Base-by-base conservation (phyloP, 2,888 invertebrate genomes). In the Hydropsyche betteni region DNA sequence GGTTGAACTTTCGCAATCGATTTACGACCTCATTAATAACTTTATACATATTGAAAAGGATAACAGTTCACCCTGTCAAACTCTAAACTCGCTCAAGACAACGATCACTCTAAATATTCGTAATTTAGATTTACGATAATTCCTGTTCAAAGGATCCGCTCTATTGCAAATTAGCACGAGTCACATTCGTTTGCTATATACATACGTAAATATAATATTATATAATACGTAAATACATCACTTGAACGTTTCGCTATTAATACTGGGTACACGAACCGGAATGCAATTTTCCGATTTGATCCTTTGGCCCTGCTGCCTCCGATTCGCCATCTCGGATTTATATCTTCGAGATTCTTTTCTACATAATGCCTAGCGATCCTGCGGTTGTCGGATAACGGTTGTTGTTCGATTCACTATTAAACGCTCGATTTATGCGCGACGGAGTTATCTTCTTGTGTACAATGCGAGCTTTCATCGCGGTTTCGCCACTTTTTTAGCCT, bases 91-190 rank as follows among this genome's bases (percentile, higher is more conserved):
- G 44, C 10, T 7, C 36, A 33, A 64, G 74, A 51, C 74, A 14
- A 24, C 10, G 16, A 16, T 68, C 8, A 36, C 8, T 53, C 38
- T 69, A 44, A 69, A 44, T 36, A 16, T 58, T 16, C 52, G 58
- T 50, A 55, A 58, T 69, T 50, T 53, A 75, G 69, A 75, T 58
- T 69, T 75, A 70, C 51, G 70, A 70, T 70, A 70, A 70, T 70
- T 16, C 50, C 24, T 50, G 44, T 70, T 53, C 70, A 52, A 53
- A 53, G 70, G 52, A 50, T 50, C 44, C 44, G 69, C 50, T 14
- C 33, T 7, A 10, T 44, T 16, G 51, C 12, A n/a, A 69, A 69
- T 69, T 69, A 69, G 51, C 69, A 3, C 64, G n/a, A 55, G 55
- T 55, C 55, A 36, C 34, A 5, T 61, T 5, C 24, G 1, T 61